phyloP scores from a whole-genome alignment of 1,140 invertebrate species.

The Cardiocondyla obscurior region DNA sequence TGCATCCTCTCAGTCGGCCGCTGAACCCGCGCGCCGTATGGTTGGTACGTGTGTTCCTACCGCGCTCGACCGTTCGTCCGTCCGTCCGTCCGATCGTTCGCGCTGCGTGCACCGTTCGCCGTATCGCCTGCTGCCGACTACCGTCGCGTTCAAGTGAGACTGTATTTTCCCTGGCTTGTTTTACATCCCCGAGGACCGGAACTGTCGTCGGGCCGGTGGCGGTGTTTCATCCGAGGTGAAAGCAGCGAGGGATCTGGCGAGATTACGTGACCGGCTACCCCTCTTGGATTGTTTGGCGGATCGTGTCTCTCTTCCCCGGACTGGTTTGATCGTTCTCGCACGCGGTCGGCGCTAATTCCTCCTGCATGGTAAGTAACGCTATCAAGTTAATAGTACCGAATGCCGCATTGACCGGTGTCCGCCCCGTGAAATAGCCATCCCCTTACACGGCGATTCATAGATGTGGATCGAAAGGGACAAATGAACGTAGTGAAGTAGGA shows the following conservation, averaged over 20 bases:
- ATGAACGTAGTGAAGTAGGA: too few relatives aligned
- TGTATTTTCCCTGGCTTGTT: constrained; percentile 55
- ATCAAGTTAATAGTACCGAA: not conserved
- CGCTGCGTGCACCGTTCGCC: constrained; percentile 1
- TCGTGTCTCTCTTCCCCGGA: not conserved
- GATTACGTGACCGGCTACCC: not conserved
- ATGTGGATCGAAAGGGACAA: not conserved
- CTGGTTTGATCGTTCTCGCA: constrained; percentile 58
- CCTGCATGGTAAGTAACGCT: constrained; percentile 75
- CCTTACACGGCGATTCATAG: not conserved
- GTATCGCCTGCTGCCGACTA: not conserved
- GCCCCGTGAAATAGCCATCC: not conserved
- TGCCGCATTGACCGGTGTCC: not conserved
- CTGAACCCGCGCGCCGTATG: constrained; percentile 82
- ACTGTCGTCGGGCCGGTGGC: constrained; percentile 10
- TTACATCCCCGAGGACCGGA: not conserved
- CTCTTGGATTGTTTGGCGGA: constrained; percentile 63
- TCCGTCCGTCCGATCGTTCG: constrained; percentile 40
- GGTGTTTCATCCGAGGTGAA: constrained; percentile 40
- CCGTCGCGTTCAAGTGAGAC: constrained; percentile 61
- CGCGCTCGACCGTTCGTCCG: constrained; percentile 47
- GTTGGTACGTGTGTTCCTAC: constrained; percentile 64
- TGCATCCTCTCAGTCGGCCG: constrained; percentile 84
- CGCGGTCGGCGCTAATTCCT: constrained; percentile 65
- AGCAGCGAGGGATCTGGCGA: not conserved